These are phyloP conservation scores for Trachops cirrhosus DNA, from an alignment of 2,797 vertebrate genomes.

Conservation along the genomic window DNA sequence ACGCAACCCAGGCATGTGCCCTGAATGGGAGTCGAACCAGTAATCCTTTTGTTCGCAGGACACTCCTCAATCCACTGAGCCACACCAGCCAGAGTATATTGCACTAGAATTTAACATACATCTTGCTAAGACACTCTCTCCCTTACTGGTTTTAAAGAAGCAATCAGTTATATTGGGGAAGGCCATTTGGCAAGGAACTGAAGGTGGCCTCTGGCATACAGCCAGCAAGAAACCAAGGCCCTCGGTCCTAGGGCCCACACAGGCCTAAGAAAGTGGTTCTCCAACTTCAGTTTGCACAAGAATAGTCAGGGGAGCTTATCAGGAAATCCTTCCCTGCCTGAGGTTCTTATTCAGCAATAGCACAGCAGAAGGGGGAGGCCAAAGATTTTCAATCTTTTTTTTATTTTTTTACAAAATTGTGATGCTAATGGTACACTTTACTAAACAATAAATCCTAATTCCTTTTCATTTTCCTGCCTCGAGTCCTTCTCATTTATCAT, in stretches of 20 bases:
- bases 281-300: neutral
- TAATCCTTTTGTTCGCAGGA: no score
- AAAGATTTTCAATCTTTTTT: neutral
- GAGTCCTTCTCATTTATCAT: neutral
- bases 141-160: neutral
- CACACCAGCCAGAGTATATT: no score
- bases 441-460: neutral
- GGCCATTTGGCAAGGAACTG: neutral
- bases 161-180: neutral
- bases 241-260: neutral
- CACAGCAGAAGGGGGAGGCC: rapidly evolving
- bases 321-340: neutral
- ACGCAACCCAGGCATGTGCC: no score
- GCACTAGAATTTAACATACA: neutral
- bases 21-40: no score
- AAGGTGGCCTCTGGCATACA: neutral
- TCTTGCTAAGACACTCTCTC: neutral
- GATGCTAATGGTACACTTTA: neutral
- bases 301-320: neutral
- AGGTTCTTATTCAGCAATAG: neutral
- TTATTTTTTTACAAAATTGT: neutral
- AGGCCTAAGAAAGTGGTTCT: neutral
- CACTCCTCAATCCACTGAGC: no score
- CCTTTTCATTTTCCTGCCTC: neutral
- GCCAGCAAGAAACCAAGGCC: neutral